Base-by-base conservation (phyloP, 2,888 invertebrate genomes). In the Globia sparganii region DNA sequence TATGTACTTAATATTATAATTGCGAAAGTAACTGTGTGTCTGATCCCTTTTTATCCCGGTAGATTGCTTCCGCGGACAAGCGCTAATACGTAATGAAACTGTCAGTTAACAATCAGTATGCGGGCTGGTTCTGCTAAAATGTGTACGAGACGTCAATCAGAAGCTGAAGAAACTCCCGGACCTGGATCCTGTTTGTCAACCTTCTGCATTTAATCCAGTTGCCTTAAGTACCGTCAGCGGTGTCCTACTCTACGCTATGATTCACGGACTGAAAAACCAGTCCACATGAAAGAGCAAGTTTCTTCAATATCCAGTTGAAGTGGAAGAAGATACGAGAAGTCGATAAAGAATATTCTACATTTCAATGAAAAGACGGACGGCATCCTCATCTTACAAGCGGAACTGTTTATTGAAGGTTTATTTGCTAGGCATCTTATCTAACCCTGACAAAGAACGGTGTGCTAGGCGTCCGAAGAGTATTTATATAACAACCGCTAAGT, bases 401-500 rank as follows among this genome's bases (percentile, higher is more conserved):
- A 53, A 34, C 58, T 31, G 28, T 74, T 59, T 49, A 58, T 31
- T 59, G n/a, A 62, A 43, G 11, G 25, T 31, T n/a, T 72, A 65
- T 61, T 71, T 40, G 28, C 61, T 34, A 62, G 28, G 37, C 28
- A 53, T 31, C 59, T 68, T 76, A 76, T 61, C 68, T 76, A 46
- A 28, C 59, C 71, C 37, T 68, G 68, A 56, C 80, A 65, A 59
- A 65, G 64, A 34, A 43, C 53, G 67, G 43, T 18, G 81, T 25
- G 62, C 53, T 43, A 71, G 71, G 76, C 46, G 64, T 31, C 49
- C 18, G 53, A 37, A 81, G 68, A 76, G 2, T 53, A 34, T 18
- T 49, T 56, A 56, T 3, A 37, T 34, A n/a, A 34, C 25, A 18
- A 25, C 34, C 15, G 21, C 21, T 34, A 34, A 37, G 28, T 9